Evolutionary conservation across 2,113 vertebrate genomes (phyloP).

Genomic region (Lepus americanus): DNA sequence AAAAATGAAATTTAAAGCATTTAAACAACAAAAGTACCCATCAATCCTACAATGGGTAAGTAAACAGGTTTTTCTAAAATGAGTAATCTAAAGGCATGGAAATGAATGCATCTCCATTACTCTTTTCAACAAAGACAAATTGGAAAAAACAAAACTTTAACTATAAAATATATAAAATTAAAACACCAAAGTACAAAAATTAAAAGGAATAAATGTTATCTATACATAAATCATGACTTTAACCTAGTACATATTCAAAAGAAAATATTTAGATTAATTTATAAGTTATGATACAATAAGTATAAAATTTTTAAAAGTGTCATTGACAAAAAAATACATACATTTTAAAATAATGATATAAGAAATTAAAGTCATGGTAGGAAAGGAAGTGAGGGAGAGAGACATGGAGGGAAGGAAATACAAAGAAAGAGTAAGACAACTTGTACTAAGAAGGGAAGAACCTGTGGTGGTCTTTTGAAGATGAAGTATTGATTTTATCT

Average conservation of each 20-base stretch:
- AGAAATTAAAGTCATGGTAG: not conserved
- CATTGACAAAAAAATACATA: not conserved
- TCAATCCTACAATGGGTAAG: not conserved
- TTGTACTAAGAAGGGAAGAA: not conserved
- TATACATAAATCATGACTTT: not conserved
- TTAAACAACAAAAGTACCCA: not conserved
- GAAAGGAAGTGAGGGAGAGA: not conserved
- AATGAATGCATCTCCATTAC: not conserved
- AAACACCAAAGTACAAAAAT: not conserved
- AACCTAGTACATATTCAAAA: not conserved
- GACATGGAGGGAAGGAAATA: too few relatives aligned
- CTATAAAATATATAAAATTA: not conserved
- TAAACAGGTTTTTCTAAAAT: not conserved
- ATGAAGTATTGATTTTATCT: not conserved
- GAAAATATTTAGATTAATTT: not conserved
- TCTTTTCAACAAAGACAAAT: too few relatives aligned
- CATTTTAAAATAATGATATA: not conserved
- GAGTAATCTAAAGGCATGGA: not conserved
- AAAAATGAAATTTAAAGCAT: constrained; percentile 37
- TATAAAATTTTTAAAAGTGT: not conserved
- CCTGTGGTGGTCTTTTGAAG: not conserved
- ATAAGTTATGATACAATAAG: not conserved
- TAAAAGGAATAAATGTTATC: not conserved
- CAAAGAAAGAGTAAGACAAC: not conserved
- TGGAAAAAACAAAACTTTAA: too few relatives aligned